These are phyloP conservation scores for Lepidochitona cinerea DNA, from an alignment of 2,888 invertebrate genomes.

Conservation along the genomic window DNA sequence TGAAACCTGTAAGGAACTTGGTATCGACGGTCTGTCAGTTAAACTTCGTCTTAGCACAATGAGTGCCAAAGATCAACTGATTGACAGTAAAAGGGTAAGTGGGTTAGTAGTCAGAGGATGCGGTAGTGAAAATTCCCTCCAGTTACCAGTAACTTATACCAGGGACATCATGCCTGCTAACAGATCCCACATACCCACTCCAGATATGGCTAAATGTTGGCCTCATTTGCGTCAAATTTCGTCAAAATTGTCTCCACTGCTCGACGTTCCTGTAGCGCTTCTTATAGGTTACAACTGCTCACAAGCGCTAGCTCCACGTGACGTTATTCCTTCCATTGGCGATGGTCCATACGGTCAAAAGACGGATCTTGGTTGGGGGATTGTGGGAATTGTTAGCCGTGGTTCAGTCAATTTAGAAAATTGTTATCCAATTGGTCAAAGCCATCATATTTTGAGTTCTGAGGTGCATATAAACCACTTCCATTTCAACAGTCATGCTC, in stretches of 20 bases:
- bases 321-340: too few species aligned
- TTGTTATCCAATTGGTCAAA: too few species aligned
- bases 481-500: too few species aligned
- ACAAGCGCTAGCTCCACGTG: slow-evolving; percentile 29
- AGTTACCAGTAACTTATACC: slow-evolving; percentile 31
- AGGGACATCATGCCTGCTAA: slow-evolving; percentile 31
- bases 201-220: too few species aligned
- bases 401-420: too few species aligned
- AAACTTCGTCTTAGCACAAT: slow-evolving; percentile 32
- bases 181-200: slow-evolving; percentile 32
- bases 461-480: too few species aligned
- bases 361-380: slow-evolving; percentile 34
- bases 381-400: slow-evolving; percentile 22
- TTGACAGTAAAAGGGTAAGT: slow-evolving; percentile 9
- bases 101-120: slow-evolving; percentile 25
- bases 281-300: slow-evolving; percentile 40
- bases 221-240: slow-evolving; percentile 29
- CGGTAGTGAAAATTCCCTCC: slow-evolving; percentile 11
- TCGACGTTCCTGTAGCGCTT: slow-evolving; percentile 29
- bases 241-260: slow-evolving; percentile 16
- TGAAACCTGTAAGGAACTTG: slow-evolving; percentile 15
- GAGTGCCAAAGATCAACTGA: slow-evolving; percentile 10
- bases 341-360: too few species aligned
- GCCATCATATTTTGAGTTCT: too few species aligned
- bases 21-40: slow-evolving; percentile 11